phyloP scores from a whole-genome alignment of 2,797 vertebrate genomes.

The Cottoperca gobio region DNA sequence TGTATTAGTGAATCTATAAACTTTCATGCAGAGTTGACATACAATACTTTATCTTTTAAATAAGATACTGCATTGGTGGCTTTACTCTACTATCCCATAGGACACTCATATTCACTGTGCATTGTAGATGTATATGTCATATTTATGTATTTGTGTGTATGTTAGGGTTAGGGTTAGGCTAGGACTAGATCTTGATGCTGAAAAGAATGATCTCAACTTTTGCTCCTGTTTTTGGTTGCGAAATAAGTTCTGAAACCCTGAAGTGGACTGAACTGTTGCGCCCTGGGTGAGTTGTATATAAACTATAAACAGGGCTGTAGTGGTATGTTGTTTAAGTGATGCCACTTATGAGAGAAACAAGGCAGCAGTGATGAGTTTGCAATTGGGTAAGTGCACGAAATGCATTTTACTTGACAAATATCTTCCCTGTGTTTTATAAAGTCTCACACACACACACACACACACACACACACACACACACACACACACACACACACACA shows the following conservation, averaged over 20 bases:
- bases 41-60: neutral
- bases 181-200: neutral
- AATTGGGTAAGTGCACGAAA: conserved; percentile 2
- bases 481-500: neutral
- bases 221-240: neutral
- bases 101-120: neutral
- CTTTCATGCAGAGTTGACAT: neutral
- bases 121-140: neutral
- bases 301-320: conserved; percentile 36
- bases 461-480: neutral
- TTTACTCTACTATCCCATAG: neutral
- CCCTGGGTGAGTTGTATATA: conserved; percentile 34
- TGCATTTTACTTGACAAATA: neutral
- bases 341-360: conserved; percentile 13
- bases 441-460: neutral
- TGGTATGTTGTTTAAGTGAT: conserved; percentile 33
- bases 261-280: conserved; percentile 5
- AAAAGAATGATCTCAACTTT: conserved; percentile 1
- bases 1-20: neutral
- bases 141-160: neutral
- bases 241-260: conserved; percentile 11
- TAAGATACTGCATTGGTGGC: neutral
- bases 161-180: too few relatives aligned
- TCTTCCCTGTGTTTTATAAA: neutral
- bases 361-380: neutral